Percentiles rank a stretch among this genome's conserved stretches.
Evolutionary conservation across 2,797 vertebrate genomes (phyloP).

Genomic region (Aeoliscus strigatus): DNA sequence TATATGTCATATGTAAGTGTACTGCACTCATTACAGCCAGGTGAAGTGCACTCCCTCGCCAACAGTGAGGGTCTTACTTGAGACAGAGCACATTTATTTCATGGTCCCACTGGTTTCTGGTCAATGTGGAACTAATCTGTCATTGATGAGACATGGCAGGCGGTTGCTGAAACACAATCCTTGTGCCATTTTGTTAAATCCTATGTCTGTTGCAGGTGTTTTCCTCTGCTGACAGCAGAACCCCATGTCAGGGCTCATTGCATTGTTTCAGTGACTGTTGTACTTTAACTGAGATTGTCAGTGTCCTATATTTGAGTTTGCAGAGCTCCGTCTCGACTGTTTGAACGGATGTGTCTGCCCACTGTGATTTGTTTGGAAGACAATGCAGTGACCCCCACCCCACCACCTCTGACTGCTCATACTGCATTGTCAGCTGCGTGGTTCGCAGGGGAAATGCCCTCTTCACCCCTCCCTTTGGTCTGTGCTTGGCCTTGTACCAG

Average conservation of each 20-base stretch:
- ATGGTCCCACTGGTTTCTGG: neutral
- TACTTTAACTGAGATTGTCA: conserved; percentile 5
- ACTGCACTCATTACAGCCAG: neutral
- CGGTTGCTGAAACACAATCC: conserved; percentile 8
- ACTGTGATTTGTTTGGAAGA: conserved; percentile 25
- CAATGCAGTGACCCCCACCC: conserved; percentile 23
- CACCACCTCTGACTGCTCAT: conserved; percentile 1
- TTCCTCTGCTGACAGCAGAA: neutral
- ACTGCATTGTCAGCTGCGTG: conserved; percentile 27
- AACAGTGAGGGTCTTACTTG: conserved; percentile 17
- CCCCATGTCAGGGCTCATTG: neutral
- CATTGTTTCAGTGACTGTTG: conserved; percentile 16
- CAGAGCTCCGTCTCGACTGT: neutral
- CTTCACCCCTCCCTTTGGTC: conserved; percentile 6
- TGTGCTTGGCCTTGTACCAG: neutral
- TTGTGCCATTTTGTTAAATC: conserved; percentile 5
- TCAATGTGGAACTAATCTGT: neutral
- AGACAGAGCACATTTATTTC: conserved; percentile 4
- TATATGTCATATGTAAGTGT: conserved; percentile 7
- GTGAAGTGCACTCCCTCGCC: conserved; percentile 6
- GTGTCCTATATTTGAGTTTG: conserved; percentile 9
- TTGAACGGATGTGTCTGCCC: conserved; percentile 9
- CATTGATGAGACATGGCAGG: neutral
- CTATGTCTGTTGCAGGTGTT: conserved; percentile 2
- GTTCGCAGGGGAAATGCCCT: conserved; percentile 15